Conservation (phyloP, 2,113 vertebrate species). For the Ginglymostoma cirratum region DNA sequence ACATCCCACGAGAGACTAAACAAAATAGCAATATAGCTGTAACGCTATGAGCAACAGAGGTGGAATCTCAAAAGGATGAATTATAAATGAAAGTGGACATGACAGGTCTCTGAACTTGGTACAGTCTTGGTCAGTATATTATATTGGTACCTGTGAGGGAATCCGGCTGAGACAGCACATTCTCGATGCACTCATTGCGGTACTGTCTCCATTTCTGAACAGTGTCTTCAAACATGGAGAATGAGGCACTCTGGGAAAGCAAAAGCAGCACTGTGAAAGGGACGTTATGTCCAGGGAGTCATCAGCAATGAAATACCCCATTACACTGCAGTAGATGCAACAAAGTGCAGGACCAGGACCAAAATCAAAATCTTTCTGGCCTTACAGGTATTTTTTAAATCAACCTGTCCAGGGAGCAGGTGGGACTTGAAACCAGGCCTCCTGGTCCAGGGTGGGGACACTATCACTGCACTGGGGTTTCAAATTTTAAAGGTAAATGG, state of each 20-base stretch:
- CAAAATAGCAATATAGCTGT: not conserved
- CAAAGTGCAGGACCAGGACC: not conserved
- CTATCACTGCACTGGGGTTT: not conserved
- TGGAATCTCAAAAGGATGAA: not conserved
- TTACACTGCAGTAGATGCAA: not conserved
- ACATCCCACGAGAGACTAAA: not conserved
- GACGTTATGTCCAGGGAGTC: not conserved
- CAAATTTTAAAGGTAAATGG: not conserved
- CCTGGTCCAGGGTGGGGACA: no score
- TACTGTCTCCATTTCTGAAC: slow-evolving; percentile 68
- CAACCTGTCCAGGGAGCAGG: no score
- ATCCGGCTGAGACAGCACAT: slow-evolving; percentile 55
- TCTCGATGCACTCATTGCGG: slow-evolving; percentile 61
- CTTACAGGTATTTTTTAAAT: no score
- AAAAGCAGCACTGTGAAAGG: not conserved
- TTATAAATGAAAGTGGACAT: not conserved
- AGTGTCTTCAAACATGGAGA: slow-evolving; percentile 67
- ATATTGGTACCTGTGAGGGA: slow-evolving; percentile 38
- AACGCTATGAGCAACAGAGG: not conserved
- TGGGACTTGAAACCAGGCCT: no score
- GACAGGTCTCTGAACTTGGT: not conserved
- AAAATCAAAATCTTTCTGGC: no score
- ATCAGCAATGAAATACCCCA: not conserved
- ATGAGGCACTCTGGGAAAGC: slow-evolving; percentile 25
- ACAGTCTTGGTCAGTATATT: no score